Conservation (phyloP, 2,113 vertebrate species). For the Gymnogyps californianus region DNA sequence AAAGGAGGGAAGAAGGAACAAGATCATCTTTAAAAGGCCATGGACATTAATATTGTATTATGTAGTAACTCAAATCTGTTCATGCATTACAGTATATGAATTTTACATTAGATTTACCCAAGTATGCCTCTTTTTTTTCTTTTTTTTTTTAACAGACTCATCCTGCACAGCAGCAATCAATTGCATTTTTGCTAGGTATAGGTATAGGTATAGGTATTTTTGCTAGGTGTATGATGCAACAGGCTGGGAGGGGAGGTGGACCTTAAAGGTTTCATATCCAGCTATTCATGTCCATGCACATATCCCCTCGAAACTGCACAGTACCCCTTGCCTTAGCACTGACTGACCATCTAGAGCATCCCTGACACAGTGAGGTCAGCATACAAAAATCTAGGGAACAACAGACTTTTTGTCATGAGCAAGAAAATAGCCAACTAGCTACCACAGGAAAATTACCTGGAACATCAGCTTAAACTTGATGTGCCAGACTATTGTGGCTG, state of each 20-base stretch:
- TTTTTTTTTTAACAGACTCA: not conserved
- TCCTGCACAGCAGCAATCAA: not conserved
- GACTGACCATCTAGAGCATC: not conserved
- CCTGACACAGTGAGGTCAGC: not conserved
- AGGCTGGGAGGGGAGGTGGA: not conserved
- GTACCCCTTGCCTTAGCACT: not conserved
- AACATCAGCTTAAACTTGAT: not conserved
- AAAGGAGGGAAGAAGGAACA: not conserved
- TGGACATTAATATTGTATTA: not conserved
- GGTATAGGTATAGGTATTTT: not conserved
- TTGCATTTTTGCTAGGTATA: not conserved
- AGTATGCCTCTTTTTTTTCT: rapidly evolving
- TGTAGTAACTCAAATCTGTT: not conserved
- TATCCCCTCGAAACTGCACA: not conserved
- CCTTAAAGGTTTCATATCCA: not conserved
- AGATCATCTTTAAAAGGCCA: not conserved
- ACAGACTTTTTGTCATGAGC: not conserved
- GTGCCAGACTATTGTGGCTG: not conserved
- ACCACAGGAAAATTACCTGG: not conserved
- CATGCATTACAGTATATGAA: not conserved
- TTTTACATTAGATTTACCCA: not conserved
- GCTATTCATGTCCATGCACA: not conserved
- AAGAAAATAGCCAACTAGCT: not conserved
- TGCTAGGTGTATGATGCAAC: not conserved
- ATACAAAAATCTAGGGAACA: not conserved